Base-by-base conservation (phyloP, 2,888 invertebrate genomes). In the Drosophila ustulata region DNA sequence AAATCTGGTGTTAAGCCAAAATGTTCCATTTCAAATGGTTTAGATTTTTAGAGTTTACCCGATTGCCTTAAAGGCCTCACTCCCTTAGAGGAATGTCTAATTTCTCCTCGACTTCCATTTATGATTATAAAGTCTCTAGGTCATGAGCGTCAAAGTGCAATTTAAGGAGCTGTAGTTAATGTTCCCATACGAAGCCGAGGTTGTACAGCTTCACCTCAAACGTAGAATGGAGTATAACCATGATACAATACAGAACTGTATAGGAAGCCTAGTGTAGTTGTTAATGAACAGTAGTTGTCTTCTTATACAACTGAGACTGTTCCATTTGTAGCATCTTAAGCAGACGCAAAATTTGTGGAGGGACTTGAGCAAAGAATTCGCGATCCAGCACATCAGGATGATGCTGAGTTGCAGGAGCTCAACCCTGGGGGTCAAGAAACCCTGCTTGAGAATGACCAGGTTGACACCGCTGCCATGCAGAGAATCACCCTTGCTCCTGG, bases 241-340 rank as follows among this genome's bases (percentile, higher is more conserved):
- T 52, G 52, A 66, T 63, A 43, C 46, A 25, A 28, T 7, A 63
- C 25, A 9, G 55, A 63, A 6, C 41, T 55, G 2, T 55, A 63
- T 55, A 63, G 28, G 8, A 52, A 52, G 6, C 41, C 30, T 4
- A 39, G 26, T 28, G 18, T 41, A 28, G 9, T 28, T 11, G 3
- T 41, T 18, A 41, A 41, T 41, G 39, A 53, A 4, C 28, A 53
- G 52, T 53, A 23, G 18, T 41, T 58, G 26, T 18, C 8, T 25
- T 13, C 25, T 45, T 45, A n/a, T 25, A n/a, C 25, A 45, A 32
- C 43, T n/a, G 53, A 46, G 6, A 53, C 39, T 41, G 28, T n/a
- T 41, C 11, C 41, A 1, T 41, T 53, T 7, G 7, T 53, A 41
- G 50, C 28, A 18, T 43, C 47, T 53, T n/a, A 39, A 47, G 34